These are phyloP conservation scores for Serinus canaria DNA, from an alignment of 2,113 vertebrate species.

Conservation along the genomic window DNA sequence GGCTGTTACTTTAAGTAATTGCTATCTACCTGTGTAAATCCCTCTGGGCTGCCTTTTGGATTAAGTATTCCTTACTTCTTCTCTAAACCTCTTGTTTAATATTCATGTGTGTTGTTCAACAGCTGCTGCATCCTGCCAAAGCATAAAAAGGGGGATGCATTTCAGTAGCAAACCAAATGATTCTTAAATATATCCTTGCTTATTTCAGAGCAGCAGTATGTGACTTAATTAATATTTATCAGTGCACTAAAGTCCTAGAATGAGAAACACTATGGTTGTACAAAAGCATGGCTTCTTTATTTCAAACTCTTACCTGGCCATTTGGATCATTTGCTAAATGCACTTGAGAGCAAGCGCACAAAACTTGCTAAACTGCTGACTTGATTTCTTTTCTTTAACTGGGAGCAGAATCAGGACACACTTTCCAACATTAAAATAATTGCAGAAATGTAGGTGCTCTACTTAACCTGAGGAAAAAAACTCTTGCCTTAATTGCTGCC, in stretches of 20 bases:
- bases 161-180: not conserved
- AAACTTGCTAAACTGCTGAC: not conserved
- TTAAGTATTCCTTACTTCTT: conserved; percentile 19
- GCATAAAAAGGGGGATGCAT: not conserved
- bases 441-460: not conserved
- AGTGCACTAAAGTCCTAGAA: not conserved
- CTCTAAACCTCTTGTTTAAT: conserved; percentile 28
- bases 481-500: not conserved
- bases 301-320: not conserved
- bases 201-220: not conserved
- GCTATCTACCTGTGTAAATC: not conserved
- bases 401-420: not conserved
- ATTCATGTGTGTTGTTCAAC: conserved; percentile 11
- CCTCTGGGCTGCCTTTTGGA: not conserved
- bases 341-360: not conserved
- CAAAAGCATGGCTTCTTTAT: not conserved
- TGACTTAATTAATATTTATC: not conserved
- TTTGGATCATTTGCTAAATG: not conserved
- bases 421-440: not conserved
- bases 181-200: not conserved
- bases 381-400: not conserved
- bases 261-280: not conserved
- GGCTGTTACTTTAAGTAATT: not conserved
- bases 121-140: not conserved
- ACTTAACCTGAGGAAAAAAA: not conserved